phyloP scores from a whole-genome alignment of 2,888 invertebrate genomes.

The Drosophila affinis region DNA sequence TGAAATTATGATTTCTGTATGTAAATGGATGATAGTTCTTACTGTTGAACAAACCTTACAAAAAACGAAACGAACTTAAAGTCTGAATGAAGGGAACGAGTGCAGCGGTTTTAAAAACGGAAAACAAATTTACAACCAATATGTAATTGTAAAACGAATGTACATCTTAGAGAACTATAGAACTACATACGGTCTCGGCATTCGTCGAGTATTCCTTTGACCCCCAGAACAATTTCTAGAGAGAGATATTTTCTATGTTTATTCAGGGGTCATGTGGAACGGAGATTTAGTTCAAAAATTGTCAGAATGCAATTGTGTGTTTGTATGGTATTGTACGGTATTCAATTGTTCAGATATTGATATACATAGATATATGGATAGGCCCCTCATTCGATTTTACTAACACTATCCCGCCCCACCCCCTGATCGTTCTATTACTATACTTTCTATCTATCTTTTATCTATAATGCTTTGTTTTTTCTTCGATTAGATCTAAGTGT shows the following conservation, averaged over 20 bases:
- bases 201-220: slow-evolving; percentile 31
- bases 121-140: slow-evolving; percentile 48
- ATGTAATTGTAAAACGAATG: slow-evolving; percentile 48
- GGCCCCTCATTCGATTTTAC: slow-evolving; percentile 53
- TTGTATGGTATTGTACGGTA: slow-evolving; percentile 44
- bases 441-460: slow-evolving; percentile 40
- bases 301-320: slow-evolving; percentile 31
- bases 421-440: slow-evolving; percentile 49
- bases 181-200: slow-evolving; percentile 21
- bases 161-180: slow-evolving; percentile 34
- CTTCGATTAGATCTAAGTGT: slow-evolving; percentile 68
- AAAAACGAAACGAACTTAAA: slow-evolving; percentile 77
- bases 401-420: slow-evolving; percentile 28
- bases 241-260: slow-evolving; percentile 13
- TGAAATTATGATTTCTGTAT: slow-evolving; percentile 18
- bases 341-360: slow-evolving; percentile 30
- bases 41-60: slow-evolving; percentile 57
- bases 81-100: slow-evolving; percentile 75
- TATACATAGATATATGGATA: not conserved
- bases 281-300: slow-evolving; percentile 32
- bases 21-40: slow-evolving; percentile 42
- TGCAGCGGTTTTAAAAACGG: slow-evolving; percentile 73
- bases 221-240: slow-evolving; percentile 21
- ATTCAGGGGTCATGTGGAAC: slow-evolving; percentile 23
- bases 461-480: slow-evolving; percentile 35